Evolutionary conservation across 2,113 vertebrate species (phyloP).

Genomic region (Panthera tigris): DNA sequence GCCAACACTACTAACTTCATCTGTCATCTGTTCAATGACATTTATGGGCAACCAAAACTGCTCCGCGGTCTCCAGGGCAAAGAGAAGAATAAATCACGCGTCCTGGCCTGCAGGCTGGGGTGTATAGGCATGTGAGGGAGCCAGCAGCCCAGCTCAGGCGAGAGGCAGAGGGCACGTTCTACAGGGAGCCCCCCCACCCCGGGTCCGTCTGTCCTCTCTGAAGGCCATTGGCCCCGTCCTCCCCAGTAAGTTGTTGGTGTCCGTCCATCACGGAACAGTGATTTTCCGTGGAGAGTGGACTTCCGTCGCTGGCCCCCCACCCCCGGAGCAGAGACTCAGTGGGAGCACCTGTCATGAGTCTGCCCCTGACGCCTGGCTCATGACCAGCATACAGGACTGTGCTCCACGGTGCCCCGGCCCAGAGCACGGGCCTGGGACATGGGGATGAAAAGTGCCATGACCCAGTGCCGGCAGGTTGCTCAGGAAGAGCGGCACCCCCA

Average conservation of each 20-base stretch:
- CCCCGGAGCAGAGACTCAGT: too few species aligned
- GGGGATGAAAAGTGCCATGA: accelerated
- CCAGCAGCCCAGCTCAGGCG: accelerated
- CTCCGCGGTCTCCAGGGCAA: too few species aligned
- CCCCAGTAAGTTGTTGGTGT: not conserved
- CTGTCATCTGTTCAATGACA: not conserved
- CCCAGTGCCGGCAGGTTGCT: not conserved
- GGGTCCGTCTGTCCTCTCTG: not conserved
- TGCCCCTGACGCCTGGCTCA: accelerated
- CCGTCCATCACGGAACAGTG: not conserved
- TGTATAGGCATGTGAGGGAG: accelerated
- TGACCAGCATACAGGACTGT: not conserved
- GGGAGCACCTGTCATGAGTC: not conserved
- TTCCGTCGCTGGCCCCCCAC: accelerated
- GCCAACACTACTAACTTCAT: not conserved
- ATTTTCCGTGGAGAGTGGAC: too few species aligned
- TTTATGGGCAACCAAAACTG: not conserved
- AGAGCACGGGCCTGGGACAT: accelerated
- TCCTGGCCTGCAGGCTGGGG: not conserved
- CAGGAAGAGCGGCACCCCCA: accelerated
- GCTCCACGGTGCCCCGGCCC: not conserved
- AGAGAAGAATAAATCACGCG: accelerated
- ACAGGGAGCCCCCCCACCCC: too few species aligned
- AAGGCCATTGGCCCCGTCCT: accelerated
- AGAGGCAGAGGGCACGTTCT: accelerated